phyloP scores from a whole-genome alignment of 2,113 vertebrate species.

The Semicossyphus pulcher region DNA sequence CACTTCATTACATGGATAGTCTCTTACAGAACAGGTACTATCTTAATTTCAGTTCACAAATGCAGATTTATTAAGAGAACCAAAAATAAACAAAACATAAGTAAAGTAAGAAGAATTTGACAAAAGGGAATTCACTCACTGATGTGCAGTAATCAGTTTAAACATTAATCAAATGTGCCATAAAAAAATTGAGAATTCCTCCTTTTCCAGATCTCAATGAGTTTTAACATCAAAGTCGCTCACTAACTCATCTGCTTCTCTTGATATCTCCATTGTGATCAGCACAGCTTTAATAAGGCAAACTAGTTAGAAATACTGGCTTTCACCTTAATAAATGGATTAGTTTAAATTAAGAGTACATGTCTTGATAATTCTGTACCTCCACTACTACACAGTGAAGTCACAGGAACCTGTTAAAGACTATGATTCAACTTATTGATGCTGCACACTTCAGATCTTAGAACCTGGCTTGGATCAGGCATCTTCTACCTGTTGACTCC shows the following conservation, averaged over 20 bases:
- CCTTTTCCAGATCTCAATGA: neutral
- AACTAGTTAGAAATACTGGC: neutral
- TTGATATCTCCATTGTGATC: neutral
- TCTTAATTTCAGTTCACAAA: slow-evolving; percentile 17
- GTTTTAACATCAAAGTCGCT: neutral
- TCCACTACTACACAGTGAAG: neutral
- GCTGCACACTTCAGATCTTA: neutral
- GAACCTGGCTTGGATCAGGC: neutral
- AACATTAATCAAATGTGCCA: neutral
- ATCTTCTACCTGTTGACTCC: slow-evolving; percentile 80
- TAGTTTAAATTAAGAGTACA: neutral
- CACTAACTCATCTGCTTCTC: neutral
- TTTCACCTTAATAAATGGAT: too few species aligned
- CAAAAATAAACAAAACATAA: neutral
- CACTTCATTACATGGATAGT: neutral
- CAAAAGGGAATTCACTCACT: too few species aligned
- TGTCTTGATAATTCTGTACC: neutral
- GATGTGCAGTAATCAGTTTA: neutral
- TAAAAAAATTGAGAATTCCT: neutral
- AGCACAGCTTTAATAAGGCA: neutral
- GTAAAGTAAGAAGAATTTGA: neutral
- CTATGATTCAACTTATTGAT: neutral
- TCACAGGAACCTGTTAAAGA: neutral
- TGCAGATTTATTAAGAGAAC: slow-evolving; percentile 8
- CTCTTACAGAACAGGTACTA: too few species aligned